Conservation (phyloP, 2,888 invertebrate species). For the Drosophila lacicola region DNA sequence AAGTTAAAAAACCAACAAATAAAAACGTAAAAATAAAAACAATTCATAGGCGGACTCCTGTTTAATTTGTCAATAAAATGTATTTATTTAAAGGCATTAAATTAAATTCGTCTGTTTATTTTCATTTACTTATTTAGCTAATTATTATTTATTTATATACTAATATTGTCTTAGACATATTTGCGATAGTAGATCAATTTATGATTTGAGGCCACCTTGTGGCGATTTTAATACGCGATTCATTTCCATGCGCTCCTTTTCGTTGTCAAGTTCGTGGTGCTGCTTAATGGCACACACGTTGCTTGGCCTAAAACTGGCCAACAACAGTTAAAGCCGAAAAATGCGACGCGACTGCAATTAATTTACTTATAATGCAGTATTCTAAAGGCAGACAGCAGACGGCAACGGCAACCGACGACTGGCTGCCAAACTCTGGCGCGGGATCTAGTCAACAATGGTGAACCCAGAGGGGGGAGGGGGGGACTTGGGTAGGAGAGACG, state of each 20-base stretch:
- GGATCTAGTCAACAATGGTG: slow-evolving; percentile 59
- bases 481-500: slow-evolving; percentile 17
- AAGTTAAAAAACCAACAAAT: not conserved
- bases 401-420: slow-evolving; percentile 16
- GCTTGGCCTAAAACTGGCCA: slow-evolving; percentile 59
- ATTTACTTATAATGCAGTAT: slow-evolving; percentile 69
- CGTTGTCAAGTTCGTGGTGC: slow-evolving; percentile 70
- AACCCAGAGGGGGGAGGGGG: slow-evolving; percentile 11
- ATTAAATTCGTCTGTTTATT: not conserved
- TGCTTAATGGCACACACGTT: slow-evolving; percentile 68
- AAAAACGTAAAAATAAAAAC: not conserved
- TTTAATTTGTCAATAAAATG: not conserved
- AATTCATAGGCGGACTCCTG: not conserved
- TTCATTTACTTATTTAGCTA: not conserved
- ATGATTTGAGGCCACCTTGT: not conserved
- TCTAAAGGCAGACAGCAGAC: slow-evolving; percentile 37
- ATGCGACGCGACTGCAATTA: slow-evolving; percentile 78
- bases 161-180: not conserved
- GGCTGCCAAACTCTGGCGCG: slow-evolving; percentile 45
- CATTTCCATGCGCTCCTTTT: slow-evolving; percentile 33
- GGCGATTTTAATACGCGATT: slow-evolving; percentile 5
- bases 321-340: slow-evolving; percentile 63
- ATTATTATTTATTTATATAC: no score
- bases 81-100: not conserved
- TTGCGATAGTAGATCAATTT: not conserved